Evolutionary conservation across 2,888 invertebrate species (phyloP), one percentile per base, ranked within the genome.

Genomic region (Drosophila paranaensis): DNA sequence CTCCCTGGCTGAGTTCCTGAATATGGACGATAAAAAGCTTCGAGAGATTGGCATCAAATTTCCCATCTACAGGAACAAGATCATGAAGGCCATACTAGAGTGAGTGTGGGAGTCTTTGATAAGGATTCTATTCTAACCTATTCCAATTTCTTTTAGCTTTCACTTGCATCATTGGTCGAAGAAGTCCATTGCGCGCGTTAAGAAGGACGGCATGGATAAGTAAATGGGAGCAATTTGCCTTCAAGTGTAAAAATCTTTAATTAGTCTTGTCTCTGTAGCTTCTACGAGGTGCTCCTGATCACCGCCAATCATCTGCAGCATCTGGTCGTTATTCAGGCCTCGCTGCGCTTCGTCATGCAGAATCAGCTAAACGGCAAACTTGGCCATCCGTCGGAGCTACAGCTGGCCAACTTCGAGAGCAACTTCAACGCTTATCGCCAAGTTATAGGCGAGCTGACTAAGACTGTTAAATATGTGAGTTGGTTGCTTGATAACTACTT

Each of bases 131-230:
- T 5, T 42, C 30, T 39, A 33, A 33, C 8, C 6, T 27, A 2
- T 3, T 39, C 25, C 35, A 33, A 33, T 33, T 46, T n/a, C 9
- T n/a, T 57, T 0, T 45, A 93, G 93, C 69, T 93, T 92, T 66
- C 93, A 93, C 73, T 79, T 92, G 11, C 85, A 92, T 82, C 92
- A 92, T 57, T 93, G 92, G 93, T 86, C 91, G 0, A 90, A 76
- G 25, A 90, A 85, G 39, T 89, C 91, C 0, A 90, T 93, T 39
- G 90, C 90, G 6, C 81, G 90, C 13, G 88, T 92, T 5, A 87
- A 82, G 51, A 65, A 45, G 14, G 57, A 79, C 45, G 80, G 71
- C 16, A 45, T 74, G 64, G 81, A 88, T 4, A 88, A 88, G 87
- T 86, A 51, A 42, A 61, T 60, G 37, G 57, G 6, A 16, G 48